Conservation (phyloP, 1,140 invertebrate species). For the Vollenhovia emeryi region DNA sequence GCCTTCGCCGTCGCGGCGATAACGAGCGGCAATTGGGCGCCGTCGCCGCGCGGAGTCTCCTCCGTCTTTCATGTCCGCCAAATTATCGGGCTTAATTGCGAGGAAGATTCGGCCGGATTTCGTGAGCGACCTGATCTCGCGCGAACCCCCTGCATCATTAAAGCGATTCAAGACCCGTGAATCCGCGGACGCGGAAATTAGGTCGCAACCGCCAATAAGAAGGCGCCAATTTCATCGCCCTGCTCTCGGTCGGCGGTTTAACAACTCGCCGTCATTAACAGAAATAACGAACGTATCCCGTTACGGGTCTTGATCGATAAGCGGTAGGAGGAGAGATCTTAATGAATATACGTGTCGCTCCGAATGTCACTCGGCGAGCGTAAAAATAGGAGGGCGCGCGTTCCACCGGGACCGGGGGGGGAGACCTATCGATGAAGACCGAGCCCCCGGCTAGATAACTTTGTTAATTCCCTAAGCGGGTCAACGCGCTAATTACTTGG, state of each 20-base stretch:
- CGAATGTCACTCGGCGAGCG: background rate
- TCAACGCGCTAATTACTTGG: background rate
- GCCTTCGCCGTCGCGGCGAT: background rate
- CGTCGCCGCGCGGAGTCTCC: background rate
- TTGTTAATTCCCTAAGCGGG: background rate
- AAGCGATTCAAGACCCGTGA: conserved; percentile 32
- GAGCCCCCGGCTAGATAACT: background rate
- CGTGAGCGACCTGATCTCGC: conserved; percentile 12
- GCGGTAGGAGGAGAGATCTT: background rate
- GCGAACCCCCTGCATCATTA: conserved; percentile 36
- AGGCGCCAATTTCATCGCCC: conserved; percentile 38
- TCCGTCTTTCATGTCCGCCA: conserved; percentile 22
- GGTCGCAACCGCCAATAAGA: conserved; percentile 41
- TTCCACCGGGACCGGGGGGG: background rate
- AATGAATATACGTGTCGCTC: background rate
- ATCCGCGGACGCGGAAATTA: conserved; percentile 33
- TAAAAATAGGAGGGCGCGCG: background rate
- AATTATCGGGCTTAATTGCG: conserved; percentile 54
- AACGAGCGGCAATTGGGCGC: conserved; percentile 21
- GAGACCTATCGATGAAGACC: background rate
- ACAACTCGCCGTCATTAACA: conserved; percentile 26
- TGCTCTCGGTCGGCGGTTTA: background rate
- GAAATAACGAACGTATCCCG: background rate
- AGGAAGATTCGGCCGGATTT: conserved; percentile 39
- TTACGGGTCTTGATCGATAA: background rate